Percentiles rank a stretch among this genome's conserved stretches.
These are phyloP conservation scores for Syngnathoides biaculeatus DNA, from an alignment of 2,113 vertebrate species.

Conservation along the genomic window DNA sequence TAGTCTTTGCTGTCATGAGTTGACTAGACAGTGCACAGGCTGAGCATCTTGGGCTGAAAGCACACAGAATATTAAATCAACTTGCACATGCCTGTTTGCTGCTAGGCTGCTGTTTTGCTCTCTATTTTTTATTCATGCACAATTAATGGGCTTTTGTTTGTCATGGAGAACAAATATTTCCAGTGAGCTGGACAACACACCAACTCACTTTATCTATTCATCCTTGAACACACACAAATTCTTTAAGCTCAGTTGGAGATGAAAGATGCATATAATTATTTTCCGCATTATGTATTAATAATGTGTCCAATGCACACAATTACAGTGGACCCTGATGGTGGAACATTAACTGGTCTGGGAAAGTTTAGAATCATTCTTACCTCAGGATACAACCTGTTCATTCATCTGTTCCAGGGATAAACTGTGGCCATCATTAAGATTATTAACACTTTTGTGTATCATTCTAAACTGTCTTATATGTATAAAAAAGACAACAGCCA, in stretches of 20 bases:
- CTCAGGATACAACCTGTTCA: neutral
- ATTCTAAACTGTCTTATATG: too few species aligned
- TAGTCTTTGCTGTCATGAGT: conserved; percentile 52
- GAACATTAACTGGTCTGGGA: neutral
- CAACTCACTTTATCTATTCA: conserved; percentile 45
- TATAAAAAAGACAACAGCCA: too few species aligned
- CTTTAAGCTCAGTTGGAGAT: conserved; percentile 9
- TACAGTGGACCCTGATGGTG: neutral
- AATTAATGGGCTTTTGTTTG: conserved; percentile 61
- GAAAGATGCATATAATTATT: neutral
- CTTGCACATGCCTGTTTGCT: conserved; percentile 44
- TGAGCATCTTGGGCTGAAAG: conserved; percentile 46
- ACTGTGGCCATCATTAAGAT: neutral
- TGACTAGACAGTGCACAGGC: conserved; percentile 40
- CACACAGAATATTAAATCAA: conserved; percentile 63
- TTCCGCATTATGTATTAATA: conserved; percentile 10
- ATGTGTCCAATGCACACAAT: neutral
- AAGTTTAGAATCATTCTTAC: neutral
- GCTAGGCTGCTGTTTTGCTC: conserved; percentile 47
- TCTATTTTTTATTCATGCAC: conserved; percentile 54
- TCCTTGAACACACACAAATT: conserved; percentile 36
- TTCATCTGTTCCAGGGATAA: neutral
- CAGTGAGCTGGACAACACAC: conserved; percentile 39
- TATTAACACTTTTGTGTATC: too few species aligned
- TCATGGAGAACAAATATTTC: conserved; percentile 62